A percentile compares a stretch with the other conserved stretches of the same genome.
Evolutionary conservation across 2,113 vertebrate species (phyloP).

Genomic region (Sorex fumeus): DNA sequence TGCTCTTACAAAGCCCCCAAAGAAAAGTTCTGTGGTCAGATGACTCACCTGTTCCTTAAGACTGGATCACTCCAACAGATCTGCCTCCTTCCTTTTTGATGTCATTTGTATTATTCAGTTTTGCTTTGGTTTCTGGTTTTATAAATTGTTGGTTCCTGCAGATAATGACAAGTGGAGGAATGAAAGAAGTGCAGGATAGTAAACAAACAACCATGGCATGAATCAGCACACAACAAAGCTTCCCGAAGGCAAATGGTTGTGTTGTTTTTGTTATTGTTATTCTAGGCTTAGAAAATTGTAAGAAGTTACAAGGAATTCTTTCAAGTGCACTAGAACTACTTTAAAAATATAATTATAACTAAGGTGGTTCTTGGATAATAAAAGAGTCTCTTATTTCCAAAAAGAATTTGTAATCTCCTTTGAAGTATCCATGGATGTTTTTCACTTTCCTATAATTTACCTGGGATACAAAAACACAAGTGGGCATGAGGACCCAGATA

Average conservation of each 20-base stretch:
- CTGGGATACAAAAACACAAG: background rate
- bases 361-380: background rate
- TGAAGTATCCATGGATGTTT: constrained; percentile 20
- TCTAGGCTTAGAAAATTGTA: background rate
- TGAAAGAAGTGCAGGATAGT: background rate
- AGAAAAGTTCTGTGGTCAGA: background rate
- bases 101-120: background rate
- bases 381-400: constrained; percentile 37
- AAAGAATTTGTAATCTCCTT: background rate
- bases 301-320: background rate
- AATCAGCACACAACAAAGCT: background rate
- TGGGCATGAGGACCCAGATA: background rate
- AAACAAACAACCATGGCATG: background rate
- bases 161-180: constrained; percentile 25
- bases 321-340: background rate
- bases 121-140: constrained; percentile 56
- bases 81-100: background rate
- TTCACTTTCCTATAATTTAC: background rate
- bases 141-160: constrained; percentile 29
- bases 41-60: background rate
- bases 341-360: background rate
- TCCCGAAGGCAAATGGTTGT: background rate
- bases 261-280: background rate
- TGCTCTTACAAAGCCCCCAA: background rate
- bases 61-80: constrained; percentile 2